phyloP scores from a whole-genome alignment of 2,113 vertebrate species.

The Actenoides hombroni region DNA sequence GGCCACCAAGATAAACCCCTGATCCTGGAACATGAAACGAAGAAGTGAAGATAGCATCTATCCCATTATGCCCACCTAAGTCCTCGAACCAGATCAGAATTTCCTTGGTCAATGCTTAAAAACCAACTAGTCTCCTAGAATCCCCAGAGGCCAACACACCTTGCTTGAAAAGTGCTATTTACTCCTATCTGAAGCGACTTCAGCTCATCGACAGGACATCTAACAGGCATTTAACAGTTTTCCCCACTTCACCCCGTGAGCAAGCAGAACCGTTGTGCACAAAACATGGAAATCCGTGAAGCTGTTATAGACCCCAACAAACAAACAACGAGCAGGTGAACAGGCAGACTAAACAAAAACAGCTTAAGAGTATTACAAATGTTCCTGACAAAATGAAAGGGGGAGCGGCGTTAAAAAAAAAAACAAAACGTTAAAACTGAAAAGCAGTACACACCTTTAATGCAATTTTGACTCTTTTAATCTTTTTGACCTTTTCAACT shows the following conservation, averaged over 20 bases:
- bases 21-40: background rate
- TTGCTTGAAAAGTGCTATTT: background rate
- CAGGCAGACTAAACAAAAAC: slow-evolving; percentile 66
- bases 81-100: background rate
- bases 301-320: slow-evolving; percentile 47
- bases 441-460: slow-evolving; percentile 99
- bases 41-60: background rate
- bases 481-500: slow-evolving; percentile 99
- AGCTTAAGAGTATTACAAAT: slow-evolving; percentile 56
- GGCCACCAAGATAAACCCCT: background rate
- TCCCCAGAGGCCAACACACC: background rate
- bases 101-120: background rate
- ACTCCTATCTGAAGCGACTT: background rate
- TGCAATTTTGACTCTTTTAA: slow-evolving; percentile 99
- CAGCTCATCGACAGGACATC: background rate
- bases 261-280: slow-evolving; percentile 71
- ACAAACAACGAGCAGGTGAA: slow-evolving; percentile 64
- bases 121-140: background rate
- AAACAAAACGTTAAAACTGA: slow-evolving; percentile 76
- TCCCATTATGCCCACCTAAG: background rate
- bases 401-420: slow-evolving; percentile 72
- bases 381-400: slow-evolving; percentile 75
- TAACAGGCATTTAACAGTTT: slow-evolving; percentile 80
- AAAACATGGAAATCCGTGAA: slow-evolving; percentile 55
- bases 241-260: slow-evolving; percentile 71